These are phyloP conservation scores for Daubentonia madagascariensis DNA, from an alignment of 2,113 vertebrate species.

Conservation along the genomic window DNA sequence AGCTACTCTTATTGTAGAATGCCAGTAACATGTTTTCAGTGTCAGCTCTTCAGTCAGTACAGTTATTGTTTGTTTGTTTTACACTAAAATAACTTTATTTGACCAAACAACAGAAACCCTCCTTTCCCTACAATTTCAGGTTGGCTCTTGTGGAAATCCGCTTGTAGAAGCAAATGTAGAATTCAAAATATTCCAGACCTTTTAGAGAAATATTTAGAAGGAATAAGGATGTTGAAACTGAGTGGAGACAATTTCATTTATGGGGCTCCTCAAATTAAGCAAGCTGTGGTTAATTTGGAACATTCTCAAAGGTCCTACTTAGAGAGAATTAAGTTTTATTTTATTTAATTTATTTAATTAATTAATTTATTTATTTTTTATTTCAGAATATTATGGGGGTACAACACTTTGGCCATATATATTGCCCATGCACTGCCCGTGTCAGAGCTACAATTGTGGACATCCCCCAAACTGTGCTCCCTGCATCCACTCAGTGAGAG, in stretches of 20 bases:
- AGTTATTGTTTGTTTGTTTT: not conserved
- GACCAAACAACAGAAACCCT: not conserved
- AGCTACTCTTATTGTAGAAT: not conserved
- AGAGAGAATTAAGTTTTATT: conserved; percentile 33
- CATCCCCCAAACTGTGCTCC: too few relatives aligned
- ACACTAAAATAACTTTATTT: not conserved
- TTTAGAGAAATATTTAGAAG: conserved; percentile 6
- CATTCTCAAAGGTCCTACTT: conserved; percentile 16
- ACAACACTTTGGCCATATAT: too few relatives aligned
- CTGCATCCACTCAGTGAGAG: too few relatives aligned
- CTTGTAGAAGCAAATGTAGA: not conserved
- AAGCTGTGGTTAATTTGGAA: conserved; percentile 34
- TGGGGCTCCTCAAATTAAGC: not conserved
- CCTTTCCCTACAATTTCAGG: not conserved
- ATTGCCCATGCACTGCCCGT: too few relatives aligned
- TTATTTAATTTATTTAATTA: too few relatives aligned
- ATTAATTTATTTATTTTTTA: too few relatives aligned
- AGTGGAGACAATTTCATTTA: not conserved
- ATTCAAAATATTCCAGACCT: conserved; percentile 9
- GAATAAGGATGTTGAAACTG: not conserved
- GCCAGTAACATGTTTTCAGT: not conserved
- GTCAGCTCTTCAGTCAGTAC: not conserved
- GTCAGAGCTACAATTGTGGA: too few relatives aligned
- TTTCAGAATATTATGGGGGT: too few relatives aligned
- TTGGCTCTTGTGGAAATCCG: not conserved